Evolutionary conservation across 1,140 invertebrate genomes (phyloP).

Genomic region (Manduca sexta): DNA sequence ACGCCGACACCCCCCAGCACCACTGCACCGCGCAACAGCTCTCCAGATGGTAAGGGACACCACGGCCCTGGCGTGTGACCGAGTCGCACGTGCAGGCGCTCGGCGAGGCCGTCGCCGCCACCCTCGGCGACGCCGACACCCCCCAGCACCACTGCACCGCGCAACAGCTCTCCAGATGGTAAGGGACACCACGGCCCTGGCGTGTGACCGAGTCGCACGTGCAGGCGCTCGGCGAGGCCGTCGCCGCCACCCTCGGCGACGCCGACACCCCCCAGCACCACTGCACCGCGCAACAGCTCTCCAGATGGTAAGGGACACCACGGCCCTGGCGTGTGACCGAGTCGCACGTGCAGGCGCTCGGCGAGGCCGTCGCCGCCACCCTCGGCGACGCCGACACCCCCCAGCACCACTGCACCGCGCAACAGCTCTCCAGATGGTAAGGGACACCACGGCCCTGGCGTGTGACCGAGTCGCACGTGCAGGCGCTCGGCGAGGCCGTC

Average conservation of each 20-base stretch:
- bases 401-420: no score
- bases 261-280: slow-evolving; percentile 35
- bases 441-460: no score
- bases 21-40: slow-evolving; percentile 34
- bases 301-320: slow-evolving; percentile 42
- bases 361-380: no score
- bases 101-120: slow-evolving; percentile 68
- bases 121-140: slow-evolving; percentile 35
- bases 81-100: slow-evolving; percentile 70
- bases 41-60: slow-evolving; percentile 40
- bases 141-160: slow-evolving; percentile 35
- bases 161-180: slow-evolving; percentile 41
- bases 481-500: no score
- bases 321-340: no score
- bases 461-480: no score
- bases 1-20: slow-evolving; percentile 36
- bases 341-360: no score
- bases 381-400: no score
- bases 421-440: no score
- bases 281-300: slow-evolving; percentile 32
- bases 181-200: no score
- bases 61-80: no score
- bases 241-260: slow-evolving; percentile 49
- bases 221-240: slow-evolving; percentile 70
- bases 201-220: slow-evolving; percentile 67